phyloP scores from a whole-genome alignment of 2,888 invertebrate species.

The Oscheius sp. region DNA sequence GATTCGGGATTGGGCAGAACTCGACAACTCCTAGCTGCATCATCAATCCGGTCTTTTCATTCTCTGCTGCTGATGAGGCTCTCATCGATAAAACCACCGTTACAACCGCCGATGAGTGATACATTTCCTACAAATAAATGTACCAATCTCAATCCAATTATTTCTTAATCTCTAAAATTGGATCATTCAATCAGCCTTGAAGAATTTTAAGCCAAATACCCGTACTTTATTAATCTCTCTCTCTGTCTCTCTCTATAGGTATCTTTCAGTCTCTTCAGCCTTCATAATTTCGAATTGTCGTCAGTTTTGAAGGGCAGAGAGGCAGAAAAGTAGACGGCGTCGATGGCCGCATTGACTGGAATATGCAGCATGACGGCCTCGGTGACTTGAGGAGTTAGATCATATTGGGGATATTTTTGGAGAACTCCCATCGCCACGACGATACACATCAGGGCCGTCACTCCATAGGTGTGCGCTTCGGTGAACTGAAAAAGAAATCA shows the following conservation, averaged over 20 bases:
- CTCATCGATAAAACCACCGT: no score
- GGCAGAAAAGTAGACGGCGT: slow-evolving; percentile 24
- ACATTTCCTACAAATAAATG: no score
- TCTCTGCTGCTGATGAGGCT: background rate
- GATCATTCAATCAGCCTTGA: no score
- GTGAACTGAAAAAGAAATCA: slow-evolving; percentile 28
- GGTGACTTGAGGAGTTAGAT: slow-evolving; percentile 32
- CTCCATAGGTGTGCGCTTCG: slow-evolving; percentile 44
- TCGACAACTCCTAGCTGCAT: background rate
- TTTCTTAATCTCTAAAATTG: no score
- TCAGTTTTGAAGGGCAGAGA: slow-evolving; percentile 15
- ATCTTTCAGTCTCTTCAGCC: background rate
- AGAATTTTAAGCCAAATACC: background rate
- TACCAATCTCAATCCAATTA: no score
- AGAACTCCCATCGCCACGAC: slow-evolving; percentile 43
- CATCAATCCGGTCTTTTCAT: background rate
- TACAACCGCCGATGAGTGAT: no score
- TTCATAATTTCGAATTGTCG: slow-evolving; percentile 8
- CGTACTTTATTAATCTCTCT: background rate
- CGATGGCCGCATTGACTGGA: slow-evolving; percentile 11
- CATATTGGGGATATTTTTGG: slow-evolving; percentile 33
- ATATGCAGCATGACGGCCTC: slow-evolving; percentile 7
- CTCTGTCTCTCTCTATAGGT: no score
- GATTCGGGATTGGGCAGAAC: no score
- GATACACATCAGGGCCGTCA: slow-evolving; percentile 48